Evolutionary conservation across 2,797 vertebrate genomes (phyloP), one percentile per base, ranked within the genome.

Genomic region (Octomys mimax): DNA sequence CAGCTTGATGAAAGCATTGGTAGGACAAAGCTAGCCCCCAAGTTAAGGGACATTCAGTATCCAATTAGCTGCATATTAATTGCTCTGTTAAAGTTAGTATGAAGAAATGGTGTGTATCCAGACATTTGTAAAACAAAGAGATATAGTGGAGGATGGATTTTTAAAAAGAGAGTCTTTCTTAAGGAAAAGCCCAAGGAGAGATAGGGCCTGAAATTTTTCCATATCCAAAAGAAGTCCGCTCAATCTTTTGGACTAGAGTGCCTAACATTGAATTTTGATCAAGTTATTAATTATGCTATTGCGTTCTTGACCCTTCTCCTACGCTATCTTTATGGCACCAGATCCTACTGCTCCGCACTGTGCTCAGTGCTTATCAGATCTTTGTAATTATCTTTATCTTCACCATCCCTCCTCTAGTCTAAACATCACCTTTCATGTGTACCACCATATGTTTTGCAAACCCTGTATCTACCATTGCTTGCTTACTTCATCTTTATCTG

Each of bases 101-200:
- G 19, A 92, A 91, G 36, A 78, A 86, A 89, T 64, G 3, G 22
- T 80, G 4, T 81, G 59, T 70, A 31, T 11, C 26, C 7, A 89
- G 46, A 86, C 66, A 77, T 70, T 81, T 24, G 1, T 87, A 71
- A 68, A 85, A 24, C 14, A 84, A 66, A 26, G 70, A 83, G n/a
- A 80, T 21, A 4, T 1, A 54, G 9, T 1, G 87, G 19, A 70
- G 46, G n/a, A 36, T 54, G 33, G 4, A 5, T 68, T 92, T 77
- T 89, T 13, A 80, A 97, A 52, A 22, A 66, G 61, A 87, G 84
- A 49, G 39, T 86, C 11, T 66, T 52, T 86, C 8, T 66, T 52
- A 31, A 49, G n/a, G 11, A 90, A 79, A 33, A 36, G 22, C 1
- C 12, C 16, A 59, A 62, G n/a, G 18, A 79, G 26, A 36, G 16